Conservation (phyloP, 53 echinoderm and acorn worm species). For the Astropecten irregularis region DNA sequence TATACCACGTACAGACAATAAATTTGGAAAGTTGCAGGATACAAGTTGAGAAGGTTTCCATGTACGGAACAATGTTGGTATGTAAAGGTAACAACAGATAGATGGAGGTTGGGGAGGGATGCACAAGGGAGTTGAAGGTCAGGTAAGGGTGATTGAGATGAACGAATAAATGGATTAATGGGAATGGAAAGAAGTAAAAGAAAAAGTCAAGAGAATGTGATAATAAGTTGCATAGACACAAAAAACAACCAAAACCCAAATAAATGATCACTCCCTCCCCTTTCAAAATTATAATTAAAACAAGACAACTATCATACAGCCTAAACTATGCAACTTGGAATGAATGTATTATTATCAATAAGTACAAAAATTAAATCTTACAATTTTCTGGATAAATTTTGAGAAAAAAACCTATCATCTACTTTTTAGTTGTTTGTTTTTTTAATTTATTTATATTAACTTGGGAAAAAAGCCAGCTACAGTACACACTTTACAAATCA, state of each 20-base stretch:
- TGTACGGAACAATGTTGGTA: no score
- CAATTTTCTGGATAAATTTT: slow-evolving; percentile 19
- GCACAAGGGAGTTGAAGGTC: not conserved
- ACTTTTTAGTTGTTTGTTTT: not conserved
- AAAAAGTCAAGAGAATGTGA: slow-evolving; percentile 40
- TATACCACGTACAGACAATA: no score
- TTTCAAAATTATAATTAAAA: no score
- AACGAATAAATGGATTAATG: not conserved
- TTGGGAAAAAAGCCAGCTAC: slow-evolving; percentile 13
- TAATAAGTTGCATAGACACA: slow-evolving; percentile 47
- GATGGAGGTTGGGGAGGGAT: no score
- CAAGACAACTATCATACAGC: slow-evolving; percentile 1
- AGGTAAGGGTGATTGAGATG: not conserved
- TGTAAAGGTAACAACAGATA: no score
- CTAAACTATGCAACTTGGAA: slow-evolving; percentile 59
- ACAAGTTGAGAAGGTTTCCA: no score
- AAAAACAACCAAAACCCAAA: not conserved
- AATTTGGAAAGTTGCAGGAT: no score
- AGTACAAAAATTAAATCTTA: slow-evolving; percentile 52
- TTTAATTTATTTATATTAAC: no score
- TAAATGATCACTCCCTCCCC: no score
- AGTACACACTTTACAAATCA: slow-evolving; percentile 51
- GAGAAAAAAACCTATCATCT: slow-evolving; percentile 16
- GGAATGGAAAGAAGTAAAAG: slow-evolving; percentile 40
- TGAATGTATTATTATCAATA: slow-evolving; percentile 38